Evolutionary conservation across 2,797 vertebrate species (phyloP), one percentile per base, ranked within the genome.

Genomic region (Ataeniobius toweri): DNA sequence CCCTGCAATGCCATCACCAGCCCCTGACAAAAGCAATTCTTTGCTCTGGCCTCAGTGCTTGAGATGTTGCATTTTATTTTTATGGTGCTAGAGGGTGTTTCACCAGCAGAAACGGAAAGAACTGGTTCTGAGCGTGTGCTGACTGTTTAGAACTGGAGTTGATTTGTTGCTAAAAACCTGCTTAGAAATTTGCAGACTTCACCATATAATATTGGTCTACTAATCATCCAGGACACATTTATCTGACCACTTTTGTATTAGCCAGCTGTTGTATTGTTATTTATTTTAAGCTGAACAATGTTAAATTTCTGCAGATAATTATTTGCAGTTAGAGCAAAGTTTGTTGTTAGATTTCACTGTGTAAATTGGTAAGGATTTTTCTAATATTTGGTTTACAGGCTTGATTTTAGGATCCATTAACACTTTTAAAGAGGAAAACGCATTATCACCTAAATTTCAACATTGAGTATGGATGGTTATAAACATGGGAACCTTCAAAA

Each of bases 371-470:
- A 20, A 67, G 55, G 31, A 81, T 81, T 72, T 36, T 74, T 16
- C 22, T 6, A 53, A 53, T 67, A 63, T 78, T 73, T 48, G 71
- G 79, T 86, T 83, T 84, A 68, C n/a, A 67, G 55, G 76, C 31
- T 1, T 41, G n/a, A 53, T 82, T 76, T 48, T 76, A 48, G 44
- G 59, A 74, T 82, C 84, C 5, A 1, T 78, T 89, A 92, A 89
- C 91, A 89, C 88, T 92, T 92, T 84, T 39, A 61, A 80, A 84
- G 76, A 79, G 85, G 77, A 84, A 89, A 91, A 85, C 51, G 77
- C 68, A 83, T 81, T 83, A 86, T 86, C 82, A 44, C 85, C 77
- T 85, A 26, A 41, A 83, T 69, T 85, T 77, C 80, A 91, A 86
- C 83, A 74, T 31, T 82, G 83, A 61, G 87, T 85, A 77, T 90